Base-by-base conservation (phyloP, 2,888 invertebrate species). In the Beris morrisii region DNA sequence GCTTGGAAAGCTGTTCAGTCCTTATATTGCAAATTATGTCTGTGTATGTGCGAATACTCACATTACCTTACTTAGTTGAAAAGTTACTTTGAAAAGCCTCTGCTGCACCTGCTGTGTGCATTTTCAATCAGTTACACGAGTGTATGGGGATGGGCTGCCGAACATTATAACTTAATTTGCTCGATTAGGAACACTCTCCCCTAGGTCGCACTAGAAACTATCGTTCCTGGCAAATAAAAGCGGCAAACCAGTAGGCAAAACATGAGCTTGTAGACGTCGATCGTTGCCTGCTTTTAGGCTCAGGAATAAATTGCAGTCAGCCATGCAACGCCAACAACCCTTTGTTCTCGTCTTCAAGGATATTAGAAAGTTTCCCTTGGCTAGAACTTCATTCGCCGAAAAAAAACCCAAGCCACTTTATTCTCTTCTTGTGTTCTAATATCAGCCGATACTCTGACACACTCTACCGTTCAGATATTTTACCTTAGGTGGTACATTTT, bases 141-240 rank as follows among this genome's bases (percentile, higher is more conserved):
- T 7, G 38, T 38, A 38, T 38, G 15, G 50, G 58, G 52, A 65
- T 52, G 56, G 57, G 48, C 52, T 58, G 44, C 43, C 54, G 31
- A 12, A 52, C 13, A 9, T 28, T 6, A 65, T 65, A 65, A 58
- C 65, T 65, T 58, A 65, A 65, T 65, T 65, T 65, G 38, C 65
- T 52, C 65, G 65, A 65, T 65, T 65, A 65, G 31, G 28, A 12
- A 53, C 57, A 57, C 43, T 58, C 28, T 50, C 30, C 46, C 52
- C 50, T 48, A 11, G 31, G 46, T 11, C 15, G 58, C 38, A 31
- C 44, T 48, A 12, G n/a, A 12, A 22, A 22, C 1, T 22, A 2
- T 38, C 5, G 7, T 38, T 38, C 38, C 38, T 7, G 1, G 38
- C 5, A 3, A 3, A 38, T 38, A 48, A 48, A 48, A 48, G 9